phyloP scores from a whole-genome alignment of 2,888 invertebrate species.

The Leptinotarsa juncta region DNA sequence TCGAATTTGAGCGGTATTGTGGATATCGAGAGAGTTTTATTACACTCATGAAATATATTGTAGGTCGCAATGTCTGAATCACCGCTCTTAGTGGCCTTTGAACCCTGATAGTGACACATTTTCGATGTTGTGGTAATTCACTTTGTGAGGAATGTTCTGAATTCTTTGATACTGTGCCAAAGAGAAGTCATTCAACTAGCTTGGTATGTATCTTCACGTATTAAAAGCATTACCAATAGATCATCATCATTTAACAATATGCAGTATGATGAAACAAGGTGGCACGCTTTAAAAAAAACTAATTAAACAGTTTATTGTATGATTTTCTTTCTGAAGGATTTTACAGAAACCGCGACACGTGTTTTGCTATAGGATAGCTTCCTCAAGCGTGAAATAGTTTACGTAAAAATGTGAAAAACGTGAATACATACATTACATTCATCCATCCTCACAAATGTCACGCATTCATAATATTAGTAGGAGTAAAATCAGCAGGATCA shows the following conservation, averaged over 20 bases:
- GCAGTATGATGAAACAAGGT: too few species aligned
- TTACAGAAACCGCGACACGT: too few species aligned
- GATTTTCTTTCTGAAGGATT: too few species aligned
- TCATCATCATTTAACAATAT: not conserved
- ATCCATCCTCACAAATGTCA: too few species aligned
- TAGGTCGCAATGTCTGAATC: constrained; percentile 16
- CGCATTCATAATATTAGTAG: too few species aligned
- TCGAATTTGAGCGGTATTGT: constrained; percentile 18
- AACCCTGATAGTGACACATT: constrained; percentile 5
- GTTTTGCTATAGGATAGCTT: too few species aligned
- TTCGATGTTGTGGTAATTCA: constrained; percentile 9
- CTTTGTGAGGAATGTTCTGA: not conserved
- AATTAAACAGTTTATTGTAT: too few species aligned
- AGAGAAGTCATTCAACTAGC: not conserved
- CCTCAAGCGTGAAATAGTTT: too few species aligned
- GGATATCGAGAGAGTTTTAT: constrained; percentile 25
- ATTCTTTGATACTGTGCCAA: not conserved
- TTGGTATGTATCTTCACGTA: not conserved
- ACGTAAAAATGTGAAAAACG: too few species aligned
- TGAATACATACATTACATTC: too few species aligned
- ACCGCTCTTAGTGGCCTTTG: constrained; percentile 5
- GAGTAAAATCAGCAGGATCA: too few species aligned
- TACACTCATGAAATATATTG: constrained; percentile 21
- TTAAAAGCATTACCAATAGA: not conserved
- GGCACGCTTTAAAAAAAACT: too few species aligned